A percentile compares a stretch with the other conserved stretches of the same genome.
Conservation (phyloP, 2,888 invertebrate genomes). For the Suillia variegata region DNA sequence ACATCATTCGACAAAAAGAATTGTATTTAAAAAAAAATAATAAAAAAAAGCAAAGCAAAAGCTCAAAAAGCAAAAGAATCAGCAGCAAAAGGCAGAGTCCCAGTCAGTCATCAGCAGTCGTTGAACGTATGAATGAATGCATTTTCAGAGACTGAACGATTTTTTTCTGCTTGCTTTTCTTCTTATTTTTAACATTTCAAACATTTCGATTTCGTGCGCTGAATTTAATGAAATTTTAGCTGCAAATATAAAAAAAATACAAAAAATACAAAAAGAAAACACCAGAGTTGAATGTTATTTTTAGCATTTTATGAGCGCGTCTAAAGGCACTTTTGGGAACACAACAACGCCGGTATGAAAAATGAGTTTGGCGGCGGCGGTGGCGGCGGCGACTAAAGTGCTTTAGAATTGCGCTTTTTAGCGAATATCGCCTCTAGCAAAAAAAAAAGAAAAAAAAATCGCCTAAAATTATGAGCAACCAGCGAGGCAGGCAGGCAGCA, state of each 20-base stretch:
- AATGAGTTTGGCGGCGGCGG: background rate
- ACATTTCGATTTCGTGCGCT: slow-evolving; percentile 18
- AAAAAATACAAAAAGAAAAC: background rate
- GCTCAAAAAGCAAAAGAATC: background rate
- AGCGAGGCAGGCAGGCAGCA: too few species aligned
- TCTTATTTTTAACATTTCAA: background rate
- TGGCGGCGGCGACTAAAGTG: background rate
- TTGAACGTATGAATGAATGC: slow-evolving; percentile 15
- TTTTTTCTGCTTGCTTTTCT: background rate
- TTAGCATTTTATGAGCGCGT: slow-evolving; percentile 19
- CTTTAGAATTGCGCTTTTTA: background rate
- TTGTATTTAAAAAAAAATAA: background rate
- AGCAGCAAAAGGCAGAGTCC: background rate
- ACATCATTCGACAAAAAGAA: background rate
- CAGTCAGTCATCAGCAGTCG: background rate
- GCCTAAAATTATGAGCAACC: too few species aligned
- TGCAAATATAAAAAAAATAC: background rate
- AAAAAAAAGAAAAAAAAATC: background rate
- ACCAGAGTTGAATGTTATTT: slow-evolving; percentile 12
- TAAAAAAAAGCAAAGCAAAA: background rate
- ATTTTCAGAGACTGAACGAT: background rate
- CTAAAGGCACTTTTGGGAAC: slow-evolving; percentile 4
- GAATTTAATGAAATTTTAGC: slow-evolving; percentile 18
- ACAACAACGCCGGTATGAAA: background rate
- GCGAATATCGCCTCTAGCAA: too few species aligned